Percentiles rank a stretch among this genome's conserved stretches.
Evolutionary conservation across 2,113 vertebrate species (phyloP).

Genomic region (Clarias batrachus): DNA sequence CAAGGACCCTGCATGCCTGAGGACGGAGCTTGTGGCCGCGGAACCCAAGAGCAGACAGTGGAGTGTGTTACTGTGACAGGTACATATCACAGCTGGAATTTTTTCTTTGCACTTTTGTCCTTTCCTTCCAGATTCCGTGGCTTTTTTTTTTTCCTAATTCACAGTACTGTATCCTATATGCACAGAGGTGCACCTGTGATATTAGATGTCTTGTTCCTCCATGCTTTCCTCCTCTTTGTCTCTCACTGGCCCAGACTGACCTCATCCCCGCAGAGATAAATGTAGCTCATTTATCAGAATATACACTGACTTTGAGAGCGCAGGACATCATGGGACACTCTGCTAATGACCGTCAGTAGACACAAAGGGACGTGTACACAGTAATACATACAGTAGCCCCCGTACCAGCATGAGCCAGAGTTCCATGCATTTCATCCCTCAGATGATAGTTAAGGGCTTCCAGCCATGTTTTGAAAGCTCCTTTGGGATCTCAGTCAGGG

Average conservation of each 20-base stretch:
- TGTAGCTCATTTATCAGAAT: slow-evolving; percentile 39
- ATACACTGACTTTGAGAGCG: slow-evolving; percentile 16
- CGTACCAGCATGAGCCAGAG: not conserved
- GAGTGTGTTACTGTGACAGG: slow-evolving; percentile 72
- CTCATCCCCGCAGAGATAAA: slow-evolving; percentile 27
- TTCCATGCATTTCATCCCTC: not conserved
- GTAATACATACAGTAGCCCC: not conserved
- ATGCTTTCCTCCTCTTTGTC: slow-evolving; percentile 12
- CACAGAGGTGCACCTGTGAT: not conserved
- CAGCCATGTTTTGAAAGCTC: slow-evolving; percentile 25
- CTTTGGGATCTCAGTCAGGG: slow-evolving; percentile 25
- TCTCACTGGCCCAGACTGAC: slow-evolving; percentile 10
- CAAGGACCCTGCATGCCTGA: slow-evolving; percentile 71
- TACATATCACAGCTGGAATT: slow-evolving; percentile 49
- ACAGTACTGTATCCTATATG: not conserved
- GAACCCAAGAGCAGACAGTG: slow-evolving; percentile 66
- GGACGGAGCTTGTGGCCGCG: slow-evolving; percentile 75
- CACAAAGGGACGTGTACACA: not conserved
- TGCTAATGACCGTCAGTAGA: slow-evolving; percentile 45
- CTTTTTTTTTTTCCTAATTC: not conserved
- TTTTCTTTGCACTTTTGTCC: not conserved
- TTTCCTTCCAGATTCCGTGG: not conserved
- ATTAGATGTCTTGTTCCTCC: slow-evolving; percentile 1
- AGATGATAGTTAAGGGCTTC: slow-evolving; percentile 17
- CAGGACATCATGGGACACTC: slow-evolving; percentile 33